Conservation (phyloP, 2,888 invertebrate genomes). For the Eristalis intricaria region DNA sequence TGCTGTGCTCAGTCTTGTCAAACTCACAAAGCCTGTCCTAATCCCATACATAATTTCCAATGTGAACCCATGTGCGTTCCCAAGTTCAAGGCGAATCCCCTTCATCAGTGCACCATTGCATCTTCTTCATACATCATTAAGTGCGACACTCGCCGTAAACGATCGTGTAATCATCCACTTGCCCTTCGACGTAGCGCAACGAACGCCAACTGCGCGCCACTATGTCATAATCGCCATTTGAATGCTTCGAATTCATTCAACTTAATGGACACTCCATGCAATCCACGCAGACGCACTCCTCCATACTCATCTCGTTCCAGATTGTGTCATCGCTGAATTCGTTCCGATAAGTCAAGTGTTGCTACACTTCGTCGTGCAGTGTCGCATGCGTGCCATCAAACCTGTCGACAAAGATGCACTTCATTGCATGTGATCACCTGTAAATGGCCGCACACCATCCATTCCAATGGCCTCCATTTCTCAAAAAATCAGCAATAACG, state of each 20-base stretch:
- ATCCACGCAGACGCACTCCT: not conserved
- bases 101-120: not conserved
- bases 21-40: no score
- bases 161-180: not conserved
- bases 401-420: not conserved
- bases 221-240: not conserved
- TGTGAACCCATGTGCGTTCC: not conserved
- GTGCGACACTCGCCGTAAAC: not conserved
- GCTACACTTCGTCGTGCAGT: no score
- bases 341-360: not conserved
- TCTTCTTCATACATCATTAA: not conserved
- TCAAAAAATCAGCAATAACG: slow-evolving; percentile 13
- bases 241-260: not conserved
- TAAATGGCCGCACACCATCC: slow-evolving; percentile 6
- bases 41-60: no score
- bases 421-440: not conserved
- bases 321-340: not conserved
- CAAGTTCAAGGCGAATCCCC: not conserved
- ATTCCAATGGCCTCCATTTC: slow-evolving; percentile 36
- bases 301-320: not conserved
- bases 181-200: not conserved
- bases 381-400: not conserved
- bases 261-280: not conserved
- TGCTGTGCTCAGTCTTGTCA: no score
- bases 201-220: not conserved